phyloP scores from a whole-genome alignment of 2,888 invertebrate genomes.

The Diplolepis rosae region DNA sequence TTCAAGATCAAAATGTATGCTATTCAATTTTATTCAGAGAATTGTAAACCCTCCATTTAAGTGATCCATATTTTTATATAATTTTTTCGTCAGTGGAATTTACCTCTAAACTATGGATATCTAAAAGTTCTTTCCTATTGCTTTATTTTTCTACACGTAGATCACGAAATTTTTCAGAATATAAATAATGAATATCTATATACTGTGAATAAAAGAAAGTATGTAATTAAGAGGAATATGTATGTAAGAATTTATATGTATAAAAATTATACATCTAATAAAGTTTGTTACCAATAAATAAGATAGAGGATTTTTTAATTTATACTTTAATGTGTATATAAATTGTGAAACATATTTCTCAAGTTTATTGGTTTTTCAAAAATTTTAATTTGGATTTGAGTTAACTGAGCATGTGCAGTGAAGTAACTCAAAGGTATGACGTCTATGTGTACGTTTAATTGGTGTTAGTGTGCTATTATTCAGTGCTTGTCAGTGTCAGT shows the following conservation, averaged over 20 bases:
- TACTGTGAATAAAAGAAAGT: neutral
- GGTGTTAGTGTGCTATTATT: too few species aligned
- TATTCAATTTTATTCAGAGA: neutral
- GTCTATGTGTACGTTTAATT: too few species aligned
- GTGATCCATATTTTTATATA: neutral
- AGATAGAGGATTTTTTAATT: neutral
- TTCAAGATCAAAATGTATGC: neutral
- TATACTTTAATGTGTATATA: neutral
- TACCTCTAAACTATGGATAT: neutral
- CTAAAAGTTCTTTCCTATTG: neutral
- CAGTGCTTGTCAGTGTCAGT: too few species aligned
- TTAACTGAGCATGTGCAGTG: too few species aligned
- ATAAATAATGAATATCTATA: neutral
- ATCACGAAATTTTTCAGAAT: neutral
- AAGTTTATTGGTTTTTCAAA: too few species aligned
- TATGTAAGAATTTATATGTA: neutral
- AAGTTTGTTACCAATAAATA: neutral
- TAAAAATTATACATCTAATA: constrained; percentile 6
- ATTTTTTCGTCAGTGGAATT: neutral
- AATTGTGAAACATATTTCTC: too few species aligned
- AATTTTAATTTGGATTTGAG: too few species aligned
- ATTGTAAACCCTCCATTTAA: neutral
- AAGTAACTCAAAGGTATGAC: too few species aligned
- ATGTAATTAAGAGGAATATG: too few species aligned
- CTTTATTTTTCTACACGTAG: neutral